Evolutionary conservation across 2,113 vertebrate genomes (phyloP).

Genomic region (Halcyon senegalensis): DNA sequence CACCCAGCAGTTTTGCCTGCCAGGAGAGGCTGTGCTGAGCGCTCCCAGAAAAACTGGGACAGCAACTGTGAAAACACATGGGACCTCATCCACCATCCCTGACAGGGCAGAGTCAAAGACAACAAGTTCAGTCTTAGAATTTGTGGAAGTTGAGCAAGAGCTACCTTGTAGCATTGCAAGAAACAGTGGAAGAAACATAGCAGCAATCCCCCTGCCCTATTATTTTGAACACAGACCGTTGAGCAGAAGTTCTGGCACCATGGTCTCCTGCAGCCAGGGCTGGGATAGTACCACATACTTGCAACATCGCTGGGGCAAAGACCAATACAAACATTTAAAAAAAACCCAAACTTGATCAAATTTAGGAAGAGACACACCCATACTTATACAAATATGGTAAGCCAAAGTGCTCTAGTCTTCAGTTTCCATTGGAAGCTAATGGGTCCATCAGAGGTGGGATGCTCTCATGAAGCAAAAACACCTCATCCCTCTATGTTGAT

Average conservation of each 20-base stretch:
- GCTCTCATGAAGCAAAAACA: not conserved
- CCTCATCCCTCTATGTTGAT: not conserved
- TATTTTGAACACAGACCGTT: not conserved
- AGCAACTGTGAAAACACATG: not conserved
- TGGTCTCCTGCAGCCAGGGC: not conserved
- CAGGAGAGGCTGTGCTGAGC: not conserved
- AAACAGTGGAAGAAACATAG: not conserved
- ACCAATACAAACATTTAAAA: not conserved
- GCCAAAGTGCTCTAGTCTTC: not conserved
- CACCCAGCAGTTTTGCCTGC: not conserved
- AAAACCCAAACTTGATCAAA: not conserved
- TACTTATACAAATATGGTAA: not conserved
- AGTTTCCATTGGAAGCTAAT: not conserved
- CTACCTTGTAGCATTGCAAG: not conserved
- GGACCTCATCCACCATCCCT: not conserved
- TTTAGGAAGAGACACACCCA: not conserved
- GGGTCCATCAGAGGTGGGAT: not conserved
- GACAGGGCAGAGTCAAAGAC: not conserved
- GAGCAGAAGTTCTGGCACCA: fast-evolving
- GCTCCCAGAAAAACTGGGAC: not conserved
- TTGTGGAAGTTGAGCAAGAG: not conserved
- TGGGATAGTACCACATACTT: not conserved
- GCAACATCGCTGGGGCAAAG: not conserved
- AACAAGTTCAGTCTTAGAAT: not conserved
- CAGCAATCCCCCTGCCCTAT: not conserved